Conservation (phyloP, 2,797 vertebrate species). For the Microtus obscurus region DNA sequence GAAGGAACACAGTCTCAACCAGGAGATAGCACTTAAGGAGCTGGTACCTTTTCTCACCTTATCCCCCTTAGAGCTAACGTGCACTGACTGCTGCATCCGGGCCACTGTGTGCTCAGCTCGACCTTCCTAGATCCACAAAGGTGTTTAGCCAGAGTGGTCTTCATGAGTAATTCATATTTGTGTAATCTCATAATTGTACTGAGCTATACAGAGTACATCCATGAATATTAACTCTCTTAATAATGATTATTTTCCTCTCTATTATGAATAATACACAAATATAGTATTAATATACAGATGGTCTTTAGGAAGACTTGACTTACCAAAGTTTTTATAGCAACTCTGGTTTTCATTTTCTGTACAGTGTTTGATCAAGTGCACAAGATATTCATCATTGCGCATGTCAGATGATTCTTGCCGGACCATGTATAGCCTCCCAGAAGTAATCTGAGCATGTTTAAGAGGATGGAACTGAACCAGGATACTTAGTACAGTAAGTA, state of each 20-base stretch:
- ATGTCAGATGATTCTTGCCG: neutral
- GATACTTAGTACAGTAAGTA: neutral
- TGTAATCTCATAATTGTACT: neutral
- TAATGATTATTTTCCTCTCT: neutral
- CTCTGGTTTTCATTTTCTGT: neutral
- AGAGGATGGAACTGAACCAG: neutral
- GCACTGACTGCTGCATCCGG: neutral
- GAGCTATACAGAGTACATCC: neutral
- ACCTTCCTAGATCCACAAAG: neutral
- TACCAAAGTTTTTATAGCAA: neutral
- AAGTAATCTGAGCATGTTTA: neutral
- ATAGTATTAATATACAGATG: too few species aligned
- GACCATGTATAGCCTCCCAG: neutral
- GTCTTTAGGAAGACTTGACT: neutral
- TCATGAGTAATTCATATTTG: slow-evolving; percentile 4
- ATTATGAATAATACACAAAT: neutral
- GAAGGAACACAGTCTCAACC: neutral
- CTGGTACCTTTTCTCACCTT: neutral
- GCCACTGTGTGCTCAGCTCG: neutral
- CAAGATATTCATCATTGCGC: neutral
- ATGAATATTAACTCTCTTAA: neutral
- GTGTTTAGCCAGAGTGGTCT: neutral
- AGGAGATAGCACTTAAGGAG: neutral
- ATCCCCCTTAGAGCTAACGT: neutral
- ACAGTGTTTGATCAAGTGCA: neutral